Evolutionary conservation across 2,797 vertebrate species (phyloP).

Genomic region (Sebastes itinus): DNA sequence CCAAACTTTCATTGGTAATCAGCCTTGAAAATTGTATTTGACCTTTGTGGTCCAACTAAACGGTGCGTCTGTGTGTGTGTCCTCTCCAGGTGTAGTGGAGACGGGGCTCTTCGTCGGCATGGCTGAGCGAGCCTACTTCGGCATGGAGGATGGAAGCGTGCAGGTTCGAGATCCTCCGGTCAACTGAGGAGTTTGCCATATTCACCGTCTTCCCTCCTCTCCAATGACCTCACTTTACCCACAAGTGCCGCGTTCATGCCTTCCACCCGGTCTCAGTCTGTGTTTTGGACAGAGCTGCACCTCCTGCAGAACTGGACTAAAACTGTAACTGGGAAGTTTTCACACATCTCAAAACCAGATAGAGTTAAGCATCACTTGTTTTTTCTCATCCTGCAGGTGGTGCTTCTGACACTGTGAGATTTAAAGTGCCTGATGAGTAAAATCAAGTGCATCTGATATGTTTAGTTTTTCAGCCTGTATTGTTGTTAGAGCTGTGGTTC

Average conservation of each 20-base stretch:
- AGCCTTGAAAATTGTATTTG: neutral
- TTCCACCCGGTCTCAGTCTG: neutral
- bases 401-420: conserved; percentile 25
- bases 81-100: conserved; percentile 91
- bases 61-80: neutral
- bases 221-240: conserved; percentile 27
- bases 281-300: neutral
- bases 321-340: neutral
- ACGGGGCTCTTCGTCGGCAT: conserved; percentile 95
- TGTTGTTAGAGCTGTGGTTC: neutral
- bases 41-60: neutral
- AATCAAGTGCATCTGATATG: conserved; percentile 2
- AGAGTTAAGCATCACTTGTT: neutral
- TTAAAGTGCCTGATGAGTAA: conserved; percentile 61
- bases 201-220: fast-evolving
- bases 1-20: neutral
- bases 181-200: conserved; percentile 60
- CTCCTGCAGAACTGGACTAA: neutral
- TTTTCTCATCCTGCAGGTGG: conserved; percentile 32
- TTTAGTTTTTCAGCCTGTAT: neutral
- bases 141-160: conserved; percentile 94
- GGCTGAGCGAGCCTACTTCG: conserved; percentile 95
- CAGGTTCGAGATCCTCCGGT: conserved; percentile 82
- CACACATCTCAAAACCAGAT: neutral
- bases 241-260: conserved; percentile 57